A percentile compares a stretch with the other conserved stretches of the same genome.
Evolutionary conservation across 2,888 invertebrate genomes (phyloP).

Genomic region (Hetaerina titia): DNA sequence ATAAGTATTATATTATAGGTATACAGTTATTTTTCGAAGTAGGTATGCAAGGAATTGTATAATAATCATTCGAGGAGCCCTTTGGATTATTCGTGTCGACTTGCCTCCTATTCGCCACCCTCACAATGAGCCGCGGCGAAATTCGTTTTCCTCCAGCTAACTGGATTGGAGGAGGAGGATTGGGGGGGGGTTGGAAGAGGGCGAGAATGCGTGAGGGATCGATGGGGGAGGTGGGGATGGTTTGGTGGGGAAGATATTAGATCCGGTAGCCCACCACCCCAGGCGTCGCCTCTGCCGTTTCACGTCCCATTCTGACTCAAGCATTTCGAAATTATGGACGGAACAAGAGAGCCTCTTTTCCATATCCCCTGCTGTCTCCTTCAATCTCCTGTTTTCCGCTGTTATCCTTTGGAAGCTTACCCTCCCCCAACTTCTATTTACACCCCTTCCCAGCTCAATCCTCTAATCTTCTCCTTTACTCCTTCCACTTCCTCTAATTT

Average conservation of each 20-base stretch:
- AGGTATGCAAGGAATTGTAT: too few species aligned
- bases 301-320: not conserved
- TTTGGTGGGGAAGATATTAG: not conserved
- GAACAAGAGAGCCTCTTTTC: not conserved
- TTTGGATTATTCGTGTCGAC: not conserved
- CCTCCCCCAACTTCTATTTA: not conserved
- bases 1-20: too few species aligned
- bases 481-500: not conserved
- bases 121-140: not conserved
- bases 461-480: not conserved
- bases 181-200: not conserved
- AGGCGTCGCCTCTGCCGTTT: not conserved
- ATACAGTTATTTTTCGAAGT: too few species aligned
- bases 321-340: not conserved
- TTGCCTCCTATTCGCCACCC: not conserved
- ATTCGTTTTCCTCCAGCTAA: not conserved
- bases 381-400: not conserved
- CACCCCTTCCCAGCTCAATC: not conserved
- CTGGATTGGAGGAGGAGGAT: not conserved
- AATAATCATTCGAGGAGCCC: too few species aligned
- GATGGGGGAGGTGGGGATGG: not conserved
- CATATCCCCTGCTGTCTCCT: not conserved
- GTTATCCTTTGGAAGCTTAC: not conserved
- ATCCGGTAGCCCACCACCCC: not conserved
- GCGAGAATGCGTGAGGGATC: not conserved